Evolutionary conservation across 2,113 vertebrate species (phyloP), one percentile per base, ranked within the genome.

Genomic region (Corythoichthys haematopterus): DNA sequence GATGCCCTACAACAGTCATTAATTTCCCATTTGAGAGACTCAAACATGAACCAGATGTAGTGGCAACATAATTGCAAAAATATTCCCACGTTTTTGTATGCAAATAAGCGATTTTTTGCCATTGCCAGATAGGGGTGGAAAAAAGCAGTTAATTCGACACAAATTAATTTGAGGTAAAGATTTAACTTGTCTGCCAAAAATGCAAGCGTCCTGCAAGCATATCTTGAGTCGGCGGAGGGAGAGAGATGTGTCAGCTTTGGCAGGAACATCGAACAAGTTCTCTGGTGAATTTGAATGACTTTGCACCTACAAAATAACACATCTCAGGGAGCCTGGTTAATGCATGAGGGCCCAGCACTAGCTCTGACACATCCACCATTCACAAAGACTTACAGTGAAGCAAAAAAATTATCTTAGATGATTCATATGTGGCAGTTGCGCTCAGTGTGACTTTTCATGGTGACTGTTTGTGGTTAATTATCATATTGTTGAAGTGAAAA

Each of bases 281-380:
- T 85, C 72, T 75, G 58, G 78, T 84, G 79, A 84, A 83, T 87
- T 76, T 65, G 64, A 79, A 51, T 83, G 40, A 62, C 69, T 84
- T 82, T 73, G 68, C 80, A 80, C 83, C 81, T 80, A 75, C 20
- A 28, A 85, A 88, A 86, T 84, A 87, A 88, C 85, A 81, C 82
- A 79, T 82, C 71, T 52, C 16, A 53, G 56, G 64, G 51, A 81
- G 72, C 58, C 72, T 68, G 71, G 71, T 71, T 80, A 75, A 80
- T 76, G 78, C 73, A 82, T 71, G 61, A 65, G 63, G 55, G 61
- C 55, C 28, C 71, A 46, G 61, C 79, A 51, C 77, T 82, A 59
- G 48, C 69, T 51, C 52, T 80, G 76, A 82, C 69, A 75, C 61
- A 80, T 64, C 20, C 63, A 43, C 80, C 81, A 84, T 84, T 85